Conservation (phyloP, 2,888 invertebrate genomes). For the Oeneis ivallda region DNA sequence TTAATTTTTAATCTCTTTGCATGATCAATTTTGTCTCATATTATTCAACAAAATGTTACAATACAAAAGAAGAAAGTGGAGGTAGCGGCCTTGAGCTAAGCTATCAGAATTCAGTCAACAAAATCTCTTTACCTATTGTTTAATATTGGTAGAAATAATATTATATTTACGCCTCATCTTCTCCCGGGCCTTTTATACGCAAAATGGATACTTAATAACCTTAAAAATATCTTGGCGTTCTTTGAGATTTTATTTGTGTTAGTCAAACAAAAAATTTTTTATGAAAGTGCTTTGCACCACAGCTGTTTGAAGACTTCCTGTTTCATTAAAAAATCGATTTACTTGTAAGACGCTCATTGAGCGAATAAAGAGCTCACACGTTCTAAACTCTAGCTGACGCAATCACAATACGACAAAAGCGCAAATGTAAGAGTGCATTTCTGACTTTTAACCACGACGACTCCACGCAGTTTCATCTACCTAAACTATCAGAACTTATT, state of each 20-base stretch:
- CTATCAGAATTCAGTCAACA: slow-evolving; percentile 34
- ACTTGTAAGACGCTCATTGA: not conserved
- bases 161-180: slow-evolving; percentile 36
- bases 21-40: too few species aligned
- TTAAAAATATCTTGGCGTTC: slow-evolving; percentile 25
- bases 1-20: too few species aligned
- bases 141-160: slow-evolving; percentile 35
- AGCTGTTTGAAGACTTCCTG: not conserved
- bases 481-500: too few species aligned
- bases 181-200: slow-evolving; percentile 33
- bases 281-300: not conserved
- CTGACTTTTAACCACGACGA: too few species aligned
- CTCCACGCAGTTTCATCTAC: too few species aligned
- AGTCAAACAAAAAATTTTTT: slow-evolving; percentile 2
- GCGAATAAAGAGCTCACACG: too few species aligned
- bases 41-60: not conserved
- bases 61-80: not conserved
- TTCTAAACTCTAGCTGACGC: too few species aligned
- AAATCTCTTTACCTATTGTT: slow-evolving; percentile 32
- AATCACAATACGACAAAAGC: too few species aligned
- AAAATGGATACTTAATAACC: slow-evolving; percentile 35
- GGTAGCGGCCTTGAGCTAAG: slow-evolving; percentile 25
- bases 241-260: slow-evolving; percentile 15
- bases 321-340: not conserved
- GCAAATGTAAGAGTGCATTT: too few species aligned